Evolutionary conservation across 2,113 vertebrate genomes (phyloP).

Genomic region (Hemiscyllium ocellatum): DNA sequence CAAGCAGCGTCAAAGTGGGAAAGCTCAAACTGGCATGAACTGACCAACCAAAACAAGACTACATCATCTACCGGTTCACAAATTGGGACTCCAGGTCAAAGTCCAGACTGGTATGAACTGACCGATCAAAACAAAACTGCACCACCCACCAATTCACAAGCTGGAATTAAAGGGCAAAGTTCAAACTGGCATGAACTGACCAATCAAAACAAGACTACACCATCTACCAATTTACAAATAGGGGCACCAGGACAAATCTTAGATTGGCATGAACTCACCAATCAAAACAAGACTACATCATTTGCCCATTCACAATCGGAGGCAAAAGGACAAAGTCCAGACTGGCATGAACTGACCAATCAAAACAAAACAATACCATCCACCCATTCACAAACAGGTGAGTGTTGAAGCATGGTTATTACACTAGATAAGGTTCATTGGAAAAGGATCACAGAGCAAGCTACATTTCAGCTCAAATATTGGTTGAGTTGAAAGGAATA

Average conservation of each 20-base stretch:
- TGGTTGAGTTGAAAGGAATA: background rate
- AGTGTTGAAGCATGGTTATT: background rate
- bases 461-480: background rate
- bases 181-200: background rate
- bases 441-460: background rate
- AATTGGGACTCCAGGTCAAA: background rate
- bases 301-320: constrained; percentile 56
- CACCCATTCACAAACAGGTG: constrained; percentile 45
- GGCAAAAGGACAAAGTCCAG: constrained; percentile 45
- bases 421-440: background rate
- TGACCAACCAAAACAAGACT: background rate
- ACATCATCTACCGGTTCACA: background rate
- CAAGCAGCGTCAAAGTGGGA: constrained; percentile 58
- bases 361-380: background rate
- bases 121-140: background rate
- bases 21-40: background rate
- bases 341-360: background rate
- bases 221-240: background rate
- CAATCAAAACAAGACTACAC: constrained; percentile 1
- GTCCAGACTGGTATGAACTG: background rate
- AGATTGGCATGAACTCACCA: background rate
- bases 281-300: background rate
- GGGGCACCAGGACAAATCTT: background rate
- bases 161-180: constrained; percentile 53
- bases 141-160: constrained; percentile 46